Percentiles rank a stretch among this genome's conserved stretches.
These are phyloP conservation scores for Falco columbarius DNA, from an alignment of 2,797 vertebrate genomes.

Conservation along the genomic window DNA sequence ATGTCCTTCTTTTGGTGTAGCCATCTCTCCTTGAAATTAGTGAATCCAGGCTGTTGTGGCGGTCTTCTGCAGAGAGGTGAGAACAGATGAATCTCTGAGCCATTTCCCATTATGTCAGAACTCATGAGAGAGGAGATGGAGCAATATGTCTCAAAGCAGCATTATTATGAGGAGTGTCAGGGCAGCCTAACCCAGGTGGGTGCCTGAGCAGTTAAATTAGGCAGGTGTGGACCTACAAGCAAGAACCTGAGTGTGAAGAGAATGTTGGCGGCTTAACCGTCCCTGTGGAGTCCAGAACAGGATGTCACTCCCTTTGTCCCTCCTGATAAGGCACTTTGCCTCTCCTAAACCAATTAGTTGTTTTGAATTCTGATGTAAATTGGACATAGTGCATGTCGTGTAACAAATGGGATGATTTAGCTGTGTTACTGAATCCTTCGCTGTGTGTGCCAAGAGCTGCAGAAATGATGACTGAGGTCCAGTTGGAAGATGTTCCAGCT, in stretches of 20 bases:
- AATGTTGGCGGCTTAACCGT: neutral
- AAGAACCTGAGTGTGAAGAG: neutral
- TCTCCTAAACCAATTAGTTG: neutral
- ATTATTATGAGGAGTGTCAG: neutral
- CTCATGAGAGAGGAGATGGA: neutral
- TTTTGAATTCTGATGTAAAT: neutral
- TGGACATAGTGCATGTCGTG: neutral
- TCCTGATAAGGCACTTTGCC: neutral
- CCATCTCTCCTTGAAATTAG: neutral
- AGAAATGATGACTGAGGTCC: constrained; percentile 28
- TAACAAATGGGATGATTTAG: constrained; percentile 20
- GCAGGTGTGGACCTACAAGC: neutral
- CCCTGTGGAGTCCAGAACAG: neutral
- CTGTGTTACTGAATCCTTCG: neutral
- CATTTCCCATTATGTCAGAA: neutral
- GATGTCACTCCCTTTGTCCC: neutral
- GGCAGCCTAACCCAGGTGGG: neutral
- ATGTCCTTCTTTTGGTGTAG: neutral
- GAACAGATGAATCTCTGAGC: neutral
- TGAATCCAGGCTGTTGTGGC: neutral
- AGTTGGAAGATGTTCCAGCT: constrained; percentile 31
- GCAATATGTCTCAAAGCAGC: neutral
- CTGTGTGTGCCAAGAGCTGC: neutral
- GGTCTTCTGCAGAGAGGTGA: neutral
- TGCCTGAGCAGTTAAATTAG: neutral